Conservation (phyloP, 2,113 vertebrate species). For the Diglossa brunneiventris region DNA sequence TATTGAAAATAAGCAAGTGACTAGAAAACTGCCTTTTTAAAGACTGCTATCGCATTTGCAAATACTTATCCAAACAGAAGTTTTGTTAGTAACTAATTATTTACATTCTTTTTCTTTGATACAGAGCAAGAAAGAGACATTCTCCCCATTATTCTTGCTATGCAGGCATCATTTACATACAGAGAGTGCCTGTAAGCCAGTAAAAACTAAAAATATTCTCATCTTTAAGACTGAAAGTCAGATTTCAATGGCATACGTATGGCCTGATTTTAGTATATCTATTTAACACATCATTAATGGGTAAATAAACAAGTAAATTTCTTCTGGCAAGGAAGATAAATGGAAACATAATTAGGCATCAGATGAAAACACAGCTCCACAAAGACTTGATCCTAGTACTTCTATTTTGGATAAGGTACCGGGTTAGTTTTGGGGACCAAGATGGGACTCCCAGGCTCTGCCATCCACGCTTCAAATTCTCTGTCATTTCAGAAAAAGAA, state of each 20-base stretch:
- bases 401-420: neutral
- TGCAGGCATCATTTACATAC: neutral
- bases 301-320: slow-evolving; percentile 11
- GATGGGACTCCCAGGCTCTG: neutral
- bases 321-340: neutral
- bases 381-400: neutral
- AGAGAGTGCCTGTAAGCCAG: neutral
- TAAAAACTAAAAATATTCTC: neutral
- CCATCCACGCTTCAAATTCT: neutral
- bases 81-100: neutral
- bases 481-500: neutral
- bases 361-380: neutral
- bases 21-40: neutral
- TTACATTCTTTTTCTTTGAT: neutral
- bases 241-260: neutral
- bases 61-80: neutral
- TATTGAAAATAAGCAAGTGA: neutral
- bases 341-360: neutral
- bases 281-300: neutral
- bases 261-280: neutral
- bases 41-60: neutral
- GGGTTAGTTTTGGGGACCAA: neutral
- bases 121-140: neutral
- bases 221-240: neutral
- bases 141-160: neutral